Conservation (phyloP, 2,888 invertebrate genomes). For the Andrena bucephala region DNA sequence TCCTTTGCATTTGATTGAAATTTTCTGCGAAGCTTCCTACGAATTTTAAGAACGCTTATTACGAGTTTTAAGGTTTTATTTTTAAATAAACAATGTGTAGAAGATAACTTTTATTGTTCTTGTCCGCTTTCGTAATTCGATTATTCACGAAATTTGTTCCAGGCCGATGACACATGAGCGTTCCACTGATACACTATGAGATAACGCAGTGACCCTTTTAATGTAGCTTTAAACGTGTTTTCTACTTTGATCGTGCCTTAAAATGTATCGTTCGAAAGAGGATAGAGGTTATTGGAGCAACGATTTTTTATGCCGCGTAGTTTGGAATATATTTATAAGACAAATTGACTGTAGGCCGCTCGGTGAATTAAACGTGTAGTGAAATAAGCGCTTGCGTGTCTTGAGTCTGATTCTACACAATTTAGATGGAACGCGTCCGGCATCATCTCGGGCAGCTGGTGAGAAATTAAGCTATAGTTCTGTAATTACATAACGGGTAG, state of each 20-base stretch:
- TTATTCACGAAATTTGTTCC: conserved; percentile 11
- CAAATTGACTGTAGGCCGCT: not conserved
- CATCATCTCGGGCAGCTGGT: not conserved
- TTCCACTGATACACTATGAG: not conserved
- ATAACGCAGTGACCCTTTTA: not conserved
- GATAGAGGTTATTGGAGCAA: not conserved
- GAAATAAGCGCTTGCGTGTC: conserved; percentile 17
- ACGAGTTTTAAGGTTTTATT: conserved; percentile 4
- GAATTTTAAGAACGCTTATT: conserved; percentile 11
- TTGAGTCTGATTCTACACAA: conserved; percentile 1
- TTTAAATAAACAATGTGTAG: conserved; percentile 9
- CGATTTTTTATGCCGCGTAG: not conserved
- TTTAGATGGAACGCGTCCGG: not conserved
- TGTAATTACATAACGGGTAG: conserved; percentile 9
- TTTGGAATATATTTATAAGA: not conserved
- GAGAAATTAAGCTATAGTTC: conserved; percentile 2
- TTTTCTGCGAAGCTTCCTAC: conserved; percentile 11
- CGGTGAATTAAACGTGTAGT: conserved; percentile 1
- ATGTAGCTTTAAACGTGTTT: conserved; percentile 5
- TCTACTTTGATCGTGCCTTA: conserved; percentile 5
- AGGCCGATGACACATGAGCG: not conserved
- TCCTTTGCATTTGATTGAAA: conserved; percentile 33
- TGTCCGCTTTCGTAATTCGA: not conserved
- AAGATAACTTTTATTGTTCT: conserved; percentile 1
- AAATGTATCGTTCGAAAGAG: not conserved